Percentiles rank a stretch among this genome's conserved stretches.
phyloP scores from a whole-genome alignment of 2,113 vertebrate species.

The Rhinolophus sinicus region DNA sequence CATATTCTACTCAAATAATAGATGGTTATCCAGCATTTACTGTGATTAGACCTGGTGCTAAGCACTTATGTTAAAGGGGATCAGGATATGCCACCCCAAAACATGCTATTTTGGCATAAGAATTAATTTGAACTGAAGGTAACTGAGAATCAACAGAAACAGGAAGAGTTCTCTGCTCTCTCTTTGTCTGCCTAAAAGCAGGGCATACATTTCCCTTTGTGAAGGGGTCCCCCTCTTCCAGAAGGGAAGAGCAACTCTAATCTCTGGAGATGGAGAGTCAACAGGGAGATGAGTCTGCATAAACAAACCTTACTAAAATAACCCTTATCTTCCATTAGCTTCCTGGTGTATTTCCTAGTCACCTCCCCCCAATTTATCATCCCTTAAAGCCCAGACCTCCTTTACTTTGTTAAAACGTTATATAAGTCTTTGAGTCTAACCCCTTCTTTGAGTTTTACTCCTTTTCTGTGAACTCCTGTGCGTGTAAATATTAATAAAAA shows the following conservation, averaged over 20 bases:
- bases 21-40: not conserved
- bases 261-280: not conserved
- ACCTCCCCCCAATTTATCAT: not conserved
- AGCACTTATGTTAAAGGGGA: not conserved
- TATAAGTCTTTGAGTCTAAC: not conserved
- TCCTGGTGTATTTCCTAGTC: not conserved
- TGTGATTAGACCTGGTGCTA: not conserved
- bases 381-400: not conserved
- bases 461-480: not conserved
- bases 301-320: slow-evolving; percentile 4
- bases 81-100: not conserved
- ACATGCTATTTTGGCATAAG: not conserved
- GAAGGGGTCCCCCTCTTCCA: not conserved
- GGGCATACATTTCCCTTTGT: not conserved
- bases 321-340: not conserved
- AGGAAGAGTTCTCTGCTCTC: not conserved
- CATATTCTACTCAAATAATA: not conserved
- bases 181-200: not conserved
- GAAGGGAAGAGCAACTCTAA: not conserved
- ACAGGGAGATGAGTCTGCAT: not conserved
- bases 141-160: not conserved
- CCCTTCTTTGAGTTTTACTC: not conserved
- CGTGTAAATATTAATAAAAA: not conserved
- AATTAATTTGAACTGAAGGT: not conserved
- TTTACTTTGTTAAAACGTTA: not conserved